phyloP scores from a whole-genome alignment of 1,140 invertebrate genomes.

The Latrodectus geometricus region DNA sequence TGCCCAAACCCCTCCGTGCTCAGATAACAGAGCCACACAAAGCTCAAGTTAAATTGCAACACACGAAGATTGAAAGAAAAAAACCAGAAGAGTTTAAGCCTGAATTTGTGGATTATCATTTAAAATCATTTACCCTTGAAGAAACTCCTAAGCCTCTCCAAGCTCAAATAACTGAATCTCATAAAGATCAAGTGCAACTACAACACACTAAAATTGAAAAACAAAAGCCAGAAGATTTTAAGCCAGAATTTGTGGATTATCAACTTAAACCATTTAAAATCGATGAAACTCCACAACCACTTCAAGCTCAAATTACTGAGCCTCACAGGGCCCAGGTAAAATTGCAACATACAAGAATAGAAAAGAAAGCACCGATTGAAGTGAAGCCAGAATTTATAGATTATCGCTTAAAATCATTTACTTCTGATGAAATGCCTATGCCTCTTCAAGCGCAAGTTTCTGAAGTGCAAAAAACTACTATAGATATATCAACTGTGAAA shows the following conservation, averaged over 20 bases:
- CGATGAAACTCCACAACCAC: conserved; percentile 2
- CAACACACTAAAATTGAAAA: conserved; percentile 23
- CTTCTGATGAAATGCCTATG: conserved; percentile 1
- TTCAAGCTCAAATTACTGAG: conserved; percentile 3
- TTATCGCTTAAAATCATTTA: conserved; percentile 28
- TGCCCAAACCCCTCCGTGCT: background rate
- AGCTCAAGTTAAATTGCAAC: conserved; percentile 31
- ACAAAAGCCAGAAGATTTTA: conserved; percentile 47
- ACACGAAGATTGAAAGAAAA: conserved; percentile 27
- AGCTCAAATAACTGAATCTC: conserved; percentile 15
- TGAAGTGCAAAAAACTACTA: conserved; percentile 5
- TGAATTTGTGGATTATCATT: conserved; percentile 44
- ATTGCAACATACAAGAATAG: conserved; percentile 31
- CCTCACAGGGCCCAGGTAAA: conserved; percentile 13
- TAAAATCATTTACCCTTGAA: background rate
- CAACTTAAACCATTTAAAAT: conserved; percentile 9
- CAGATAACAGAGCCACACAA: conserved; percentile 8
- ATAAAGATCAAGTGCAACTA: background rate
- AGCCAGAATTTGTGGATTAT: conserved; percentile 46
- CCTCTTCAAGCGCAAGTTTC: conserved; percentile 25
- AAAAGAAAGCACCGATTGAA: conserved; percentile 24
- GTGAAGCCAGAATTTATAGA: conserved; percentile 49
- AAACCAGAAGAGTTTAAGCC: conserved; percentile 44
- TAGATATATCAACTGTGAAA: conserved; percentile 6
- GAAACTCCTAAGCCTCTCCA: background rate